Evolutionary conservation across 2,888 invertebrate species (phyloP).

Genomic region (Folsomia candida): DNA sequence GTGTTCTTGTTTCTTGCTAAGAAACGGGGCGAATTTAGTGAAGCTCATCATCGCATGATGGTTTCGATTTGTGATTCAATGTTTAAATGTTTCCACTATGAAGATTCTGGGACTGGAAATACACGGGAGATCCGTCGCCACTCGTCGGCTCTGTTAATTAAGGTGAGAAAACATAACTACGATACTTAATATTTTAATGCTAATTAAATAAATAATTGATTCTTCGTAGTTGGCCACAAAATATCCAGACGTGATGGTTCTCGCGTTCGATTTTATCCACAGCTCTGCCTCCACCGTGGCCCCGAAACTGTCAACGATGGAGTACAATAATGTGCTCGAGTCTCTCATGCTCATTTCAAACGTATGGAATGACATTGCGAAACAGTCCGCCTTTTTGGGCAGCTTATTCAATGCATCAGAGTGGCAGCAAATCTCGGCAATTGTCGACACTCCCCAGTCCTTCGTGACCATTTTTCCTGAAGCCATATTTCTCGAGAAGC

Average conservation of each 20-base stretch:
- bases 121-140: conserved; percentile 43
- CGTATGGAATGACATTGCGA: conserved; percentile 39
- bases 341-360: conserved; percentile 45
- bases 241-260: conserved; percentile 34
- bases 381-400: conserved; percentile 43
- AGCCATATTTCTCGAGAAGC: conserved; percentile 31
- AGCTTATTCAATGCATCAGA: conserved; percentile 33
- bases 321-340: conserved; percentile 40
- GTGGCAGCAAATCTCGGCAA: conserved; percentile 41
- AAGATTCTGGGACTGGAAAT: conserved; percentile 20
- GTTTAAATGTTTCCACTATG: conserved; percentile 43
- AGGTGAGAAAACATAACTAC: too few species aligned
- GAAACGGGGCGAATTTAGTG: conserved; percentile 29
- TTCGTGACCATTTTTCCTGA: conserved; percentile 32
- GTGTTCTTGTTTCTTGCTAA: conserved; percentile 42
- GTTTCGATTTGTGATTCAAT: conserved; percentile 40
- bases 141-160: conserved; percentile 43
- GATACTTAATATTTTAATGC: too few species aligned
- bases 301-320: conserved; percentile 33
- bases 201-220: conserved; percentile 4
- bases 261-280: conserved; percentile 43
- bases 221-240: conserved; percentile 38
- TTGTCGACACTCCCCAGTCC: conserved; percentile 25
- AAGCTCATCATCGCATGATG: conserved; percentile 37
- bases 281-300: conserved; percentile 23